Percentiles rank a stretch among this genome's conserved stretches.
These are phyloP conservation scores for Burhinus oedicnemus DNA, from an alignment of 2,113 vertebrate species.

Conservation along the genomic window DNA sequence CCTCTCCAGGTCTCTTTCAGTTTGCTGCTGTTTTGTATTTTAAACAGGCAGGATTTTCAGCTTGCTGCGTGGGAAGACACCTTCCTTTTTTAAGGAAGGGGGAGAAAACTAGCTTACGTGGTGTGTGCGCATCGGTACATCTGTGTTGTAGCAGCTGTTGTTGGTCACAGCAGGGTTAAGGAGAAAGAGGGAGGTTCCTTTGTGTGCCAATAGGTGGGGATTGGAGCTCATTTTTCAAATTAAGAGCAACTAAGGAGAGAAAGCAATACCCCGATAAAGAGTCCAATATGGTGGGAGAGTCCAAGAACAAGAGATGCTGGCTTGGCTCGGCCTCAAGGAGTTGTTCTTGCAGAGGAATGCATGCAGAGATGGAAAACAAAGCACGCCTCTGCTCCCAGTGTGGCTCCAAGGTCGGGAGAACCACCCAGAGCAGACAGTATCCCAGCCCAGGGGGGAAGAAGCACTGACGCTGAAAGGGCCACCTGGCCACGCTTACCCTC, in stretches of 20 bases:
- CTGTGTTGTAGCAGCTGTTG: neutral
- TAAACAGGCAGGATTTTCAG: neutral
- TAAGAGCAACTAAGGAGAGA: neutral
- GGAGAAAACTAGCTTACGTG: neutral
- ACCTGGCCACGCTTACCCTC: neutral
- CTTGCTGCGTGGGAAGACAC: neutral
- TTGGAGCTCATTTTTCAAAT: slow-evolving; percentile 55
- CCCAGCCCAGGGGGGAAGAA: neutral
- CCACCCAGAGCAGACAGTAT: neutral
- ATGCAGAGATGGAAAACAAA: neutral
- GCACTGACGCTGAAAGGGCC: neutral
- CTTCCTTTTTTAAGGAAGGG: neutral
- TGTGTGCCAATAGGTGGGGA: slow-evolving; percentile 52
- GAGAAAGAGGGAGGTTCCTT: slow-evolving; percentile 46
- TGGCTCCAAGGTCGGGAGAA: neutral
- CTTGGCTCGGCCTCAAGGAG: neutral
- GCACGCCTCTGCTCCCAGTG: neutral
- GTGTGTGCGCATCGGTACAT: fast-evolving
- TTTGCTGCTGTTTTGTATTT: slow-evolving; percentile 25
- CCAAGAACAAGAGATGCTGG: neutral
- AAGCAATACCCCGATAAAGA: neutral
- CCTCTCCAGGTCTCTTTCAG: neutral
- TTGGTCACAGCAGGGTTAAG: slow-evolving; percentile 34
- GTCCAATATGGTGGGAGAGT: slow-evolving; percentile 31
- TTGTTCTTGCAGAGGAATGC: neutral